A percentile compares a stretch with the other conserved stretches of the same genome.
Evolutionary conservation across 2,888 invertebrate species (phyloP).

Genomic region (Chaetoderma sp.): DNA sequence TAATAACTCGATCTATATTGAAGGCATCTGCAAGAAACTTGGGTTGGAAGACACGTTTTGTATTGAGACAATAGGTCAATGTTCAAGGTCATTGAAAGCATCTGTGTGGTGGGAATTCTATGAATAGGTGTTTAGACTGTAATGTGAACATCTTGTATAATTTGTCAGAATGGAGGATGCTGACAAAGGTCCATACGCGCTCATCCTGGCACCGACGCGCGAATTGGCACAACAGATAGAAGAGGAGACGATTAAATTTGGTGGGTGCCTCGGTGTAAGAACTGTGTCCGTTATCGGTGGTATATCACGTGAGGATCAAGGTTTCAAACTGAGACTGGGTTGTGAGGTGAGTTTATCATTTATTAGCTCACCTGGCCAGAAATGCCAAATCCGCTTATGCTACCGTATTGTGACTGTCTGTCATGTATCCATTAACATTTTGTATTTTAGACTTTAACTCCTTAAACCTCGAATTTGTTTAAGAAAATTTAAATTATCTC

Average conservation of each 20-base stretch:
- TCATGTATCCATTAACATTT: background rate
- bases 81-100: no score
- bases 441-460: background rate
- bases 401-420: background rate
- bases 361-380: no score
- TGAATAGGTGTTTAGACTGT: no score
- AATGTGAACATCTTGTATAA: no score
- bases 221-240: slow-evolving; percentile 99
- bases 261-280: slow-evolving; percentile 73
- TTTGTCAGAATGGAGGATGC: slow-evolving; percentile 68
- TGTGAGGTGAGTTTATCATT: slow-evolving; percentile 80
- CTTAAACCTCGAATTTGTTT: background rate
- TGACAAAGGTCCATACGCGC: slow-evolving; percentile 92
- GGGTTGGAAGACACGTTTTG: no score
- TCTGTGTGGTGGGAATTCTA: no score
- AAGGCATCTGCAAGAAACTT: no score
- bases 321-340: slow-evolving; percentile 93
- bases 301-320: slow-evolving; percentile 97
- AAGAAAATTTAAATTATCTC: no score
- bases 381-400: no score
- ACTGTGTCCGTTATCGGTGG: slow-evolving; percentile 70
- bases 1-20: no score
- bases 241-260: slow-evolving; percentile 98
- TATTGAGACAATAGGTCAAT: no score
- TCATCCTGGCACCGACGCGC: slow-evolving; percentile 99